Evolutionary conservation across 2,113 vertebrate genomes (phyloP), one percentile per base, ranked within the genome.

Genomic region (Beaufortia kweichowensis): DNA sequence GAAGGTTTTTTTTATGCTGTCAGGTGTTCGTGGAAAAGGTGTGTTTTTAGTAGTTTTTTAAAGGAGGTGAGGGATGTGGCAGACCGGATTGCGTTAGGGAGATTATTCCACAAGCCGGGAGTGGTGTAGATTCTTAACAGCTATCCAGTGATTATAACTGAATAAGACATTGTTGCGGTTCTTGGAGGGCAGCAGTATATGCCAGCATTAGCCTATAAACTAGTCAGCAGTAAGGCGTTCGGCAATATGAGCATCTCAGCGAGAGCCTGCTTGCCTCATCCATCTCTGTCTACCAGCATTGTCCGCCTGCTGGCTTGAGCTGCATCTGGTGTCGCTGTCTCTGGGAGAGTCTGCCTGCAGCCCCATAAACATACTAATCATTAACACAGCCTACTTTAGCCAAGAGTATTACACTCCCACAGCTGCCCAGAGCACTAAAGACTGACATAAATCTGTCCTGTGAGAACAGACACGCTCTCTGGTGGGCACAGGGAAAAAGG

Each of bases 361-460:
- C 48, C 76, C 59, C 39, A 60, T 73, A 81, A 78, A 74, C 50
- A 41, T 46, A 48, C 50, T 78, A 67, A 82, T 75, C 70, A 78
- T 82, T 82, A 82, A 82, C 76, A 35, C 55, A 67, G 19, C 23
- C 69, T 3, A 21, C 56, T 68, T 69, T 53, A 78, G 80, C 48
- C 75, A 71, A 68, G 43, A 63, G 70, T 14, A 46, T 19, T 33
- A 33, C 70, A 61, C 17, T 41, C 56, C 33, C 39, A 62, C 50
- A 53, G 62, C 39, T 46, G 59, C 61, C 26, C 35, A 61, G 80
- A 74, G 71, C 53, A 53, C 28, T 70, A 71, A 71, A 39, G 29
- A 23, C 15, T 2, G 15, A 63, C 61, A 78, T 78, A 78, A 78
- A 78, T 69, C 57, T 62, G 43, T 57, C 76, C 76, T 17, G 15